Evolutionary conservation across 2,888 invertebrate genomes (phyloP), one percentile per base, ranked within the genome.

Genomic region (Sminthurides aquaticus): DNA sequence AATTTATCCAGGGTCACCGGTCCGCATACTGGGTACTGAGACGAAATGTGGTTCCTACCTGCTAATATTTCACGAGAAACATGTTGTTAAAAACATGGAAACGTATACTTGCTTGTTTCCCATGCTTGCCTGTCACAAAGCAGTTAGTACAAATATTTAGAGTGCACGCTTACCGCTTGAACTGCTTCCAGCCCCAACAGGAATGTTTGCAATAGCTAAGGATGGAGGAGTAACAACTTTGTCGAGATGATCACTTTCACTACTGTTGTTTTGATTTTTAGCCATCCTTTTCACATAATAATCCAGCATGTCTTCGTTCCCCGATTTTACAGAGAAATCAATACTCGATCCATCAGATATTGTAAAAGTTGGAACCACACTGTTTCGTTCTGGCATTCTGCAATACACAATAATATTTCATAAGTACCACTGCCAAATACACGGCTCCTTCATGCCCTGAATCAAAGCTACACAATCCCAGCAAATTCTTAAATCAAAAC

Each of bases 251-350:
- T 74, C 74, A 61, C 73, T 73, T 54, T 74, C 74, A 55, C 74
- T 74, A 52, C 72, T 73, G 55, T 74, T 73, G 52, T 73, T 72
- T 55, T 74, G 74, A 57, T 73, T 72, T 64, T 74, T 73, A 1
- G 71, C 70, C 70, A 71, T 71, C 76, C 82, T 79, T 73, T 80
- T 77, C 34, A 78, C 77, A 67, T 82, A 82, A 74, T 82, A 86
- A 70, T 85, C 86, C 54, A 84, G 79, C 57, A 84, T 81, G 69
- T 85, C 84, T 60, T 77, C 76, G 58, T 79, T 79, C 15, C 79
- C 79, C 2, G 83, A 82, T 70, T 82, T 82, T 18, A 83, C 80
- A 1, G 82, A 81, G 70, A 81, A 82, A 70, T 83, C 83, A 59
- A 83, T 80, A 63, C 81, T 80, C 2, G 81, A 73, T 2, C 73